phyloP scores from a whole-genome alignment of 2,888 invertebrate species.

The Melinaea marsaeus region DNA sequence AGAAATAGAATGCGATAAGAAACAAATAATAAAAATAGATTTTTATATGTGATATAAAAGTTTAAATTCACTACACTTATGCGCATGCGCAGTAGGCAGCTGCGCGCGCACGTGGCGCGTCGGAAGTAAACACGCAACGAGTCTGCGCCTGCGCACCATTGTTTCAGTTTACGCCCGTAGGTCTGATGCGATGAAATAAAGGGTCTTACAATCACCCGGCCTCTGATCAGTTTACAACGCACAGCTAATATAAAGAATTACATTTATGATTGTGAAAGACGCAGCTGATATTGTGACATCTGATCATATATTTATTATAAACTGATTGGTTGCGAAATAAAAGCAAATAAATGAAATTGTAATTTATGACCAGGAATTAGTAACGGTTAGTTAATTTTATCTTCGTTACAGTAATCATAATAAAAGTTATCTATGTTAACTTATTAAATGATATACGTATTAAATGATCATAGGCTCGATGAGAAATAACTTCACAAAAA shows the following conservation, averaged over 20 bases:
- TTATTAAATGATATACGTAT: no score
- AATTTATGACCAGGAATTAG: no score
- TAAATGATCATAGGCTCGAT: background rate
- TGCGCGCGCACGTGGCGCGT: slow-evolving; percentile 41
- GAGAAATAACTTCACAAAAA: background rate
- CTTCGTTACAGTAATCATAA: no score
- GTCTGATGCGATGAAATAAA: slow-evolving; percentile 10
- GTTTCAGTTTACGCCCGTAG: slow-evolving; percentile 25
- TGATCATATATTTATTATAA: background rate
- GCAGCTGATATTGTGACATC: background rate
- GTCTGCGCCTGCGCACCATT: slow-evolving; percentile 29
- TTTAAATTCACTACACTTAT: slow-evolving; percentile 18
- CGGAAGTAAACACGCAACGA: slow-evolving; percentile 36
- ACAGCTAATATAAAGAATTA: slow-evolving; percentile 1
- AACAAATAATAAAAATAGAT: background rate
- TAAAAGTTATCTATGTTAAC: no score
- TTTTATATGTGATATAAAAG: background rate
- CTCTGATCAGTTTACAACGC: slow-evolving; percentile 10
- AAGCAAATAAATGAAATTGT: no score
- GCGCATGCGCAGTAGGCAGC: slow-evolving; percentile 41
- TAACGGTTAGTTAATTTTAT: no score
- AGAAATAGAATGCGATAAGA: background rate
- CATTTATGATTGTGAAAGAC: background rate
- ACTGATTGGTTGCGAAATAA: no score
- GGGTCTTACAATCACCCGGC: slow-evolving; percentile 13